Base-by-base conservation (phyloP, 1,140 invertebrate genomes). In the Zaprionus inermis region DNA sequence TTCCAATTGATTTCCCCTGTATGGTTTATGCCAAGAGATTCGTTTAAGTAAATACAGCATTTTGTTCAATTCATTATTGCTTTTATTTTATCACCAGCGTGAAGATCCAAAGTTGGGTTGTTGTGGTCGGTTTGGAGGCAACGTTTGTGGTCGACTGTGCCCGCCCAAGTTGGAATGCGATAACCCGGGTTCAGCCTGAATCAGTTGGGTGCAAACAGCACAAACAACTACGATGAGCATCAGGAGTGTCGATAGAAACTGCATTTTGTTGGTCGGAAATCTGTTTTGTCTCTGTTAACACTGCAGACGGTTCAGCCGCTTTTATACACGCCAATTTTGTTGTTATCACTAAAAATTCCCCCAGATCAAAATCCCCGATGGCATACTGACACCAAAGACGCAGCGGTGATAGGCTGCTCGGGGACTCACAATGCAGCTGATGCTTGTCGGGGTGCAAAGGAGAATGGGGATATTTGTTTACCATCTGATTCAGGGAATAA, bases 51-150 rank as follows among this genome's bases (percentile, higher is more conserved):
- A 83, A 83, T 85, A 84, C 59, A 83, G 10, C 58, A 64, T 61
- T 57, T 58, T 66, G 59, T 66, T 76, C 68, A 55, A 51, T 30
- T 51, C 14, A 32, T 5, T 55, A 4, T 12, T 59, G 10, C 58
- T n/a, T 60, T 30, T 59, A 58, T 36, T 51, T 11, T 7, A 16
- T 49, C 16, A 68, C 32, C 34, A 68, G 11, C 71, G 57, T 12
- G 38, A 32, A n/a, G 20, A 2, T 94, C 94, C 55, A 94, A 84
- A 54, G 93, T 91, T 14, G 0, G 72, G 65, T 93, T 92, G 12
- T 16, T 58, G 32, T 18, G 60, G 36, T 52, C 72, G 32, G 36
- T 75, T 75, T n/a, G 72, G 72, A 7, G 72, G 67, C 54, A 75
- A 44, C n/a, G 72, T 74, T 14, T 63, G 22, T 22, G 72, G 72